Base-by-base conservation (phyloP, 2,888 invertebrate genomes). In the Argyra leucocephala region DNA sequence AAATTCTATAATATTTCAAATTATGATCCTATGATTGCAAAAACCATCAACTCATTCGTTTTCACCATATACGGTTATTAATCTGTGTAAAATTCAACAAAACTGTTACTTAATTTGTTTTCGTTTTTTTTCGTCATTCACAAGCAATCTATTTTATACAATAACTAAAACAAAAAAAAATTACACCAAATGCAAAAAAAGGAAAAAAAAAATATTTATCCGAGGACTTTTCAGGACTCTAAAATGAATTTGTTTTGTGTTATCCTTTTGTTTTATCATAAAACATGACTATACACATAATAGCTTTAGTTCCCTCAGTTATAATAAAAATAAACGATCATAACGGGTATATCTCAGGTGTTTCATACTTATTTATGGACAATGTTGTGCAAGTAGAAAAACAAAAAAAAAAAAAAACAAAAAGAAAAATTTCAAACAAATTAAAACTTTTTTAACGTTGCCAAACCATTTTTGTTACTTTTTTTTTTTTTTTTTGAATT, bases 281-380 rank as follows among this genome's bases (percentile, higher is more conserved):
- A 48, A 48, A 48, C 18, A 48, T 48, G 48, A n/a, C 48, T 48
- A 48, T 48, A 48, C 18, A 48, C 18, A 48, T 15, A 48, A 48
- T 15, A 48, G 48, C 48, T 48, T 48, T 48, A 12, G 48, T 48
- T 48, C 48, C 48, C 48, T 48, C 6, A 18, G 48, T 48, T 48
- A 48, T 48, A 48, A 48, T 48, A 48, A 48, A 48, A 48, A 48
- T 48, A 48, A 48, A 48, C n/a, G 48, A 48, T 48, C 48, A 48
- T 48, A 48, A 48, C 48, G 48, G 18, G n/a, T 48, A n/a, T 15
- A 48, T 48, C 48, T 48, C 48, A 48, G 48, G 48, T 48, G 48
- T 48, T 48, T 48, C 18, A 48, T 48, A 48, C 18, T 48, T 48
- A 48, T 48, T 48, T 48, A 48, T 48, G 48, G 48, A 48, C 48